These are phyloP conservation scores for Rugalucina vietnamica DNA, from an alignment of 2,888 invertebrate species.

Conservation along the genomic window DNA sequence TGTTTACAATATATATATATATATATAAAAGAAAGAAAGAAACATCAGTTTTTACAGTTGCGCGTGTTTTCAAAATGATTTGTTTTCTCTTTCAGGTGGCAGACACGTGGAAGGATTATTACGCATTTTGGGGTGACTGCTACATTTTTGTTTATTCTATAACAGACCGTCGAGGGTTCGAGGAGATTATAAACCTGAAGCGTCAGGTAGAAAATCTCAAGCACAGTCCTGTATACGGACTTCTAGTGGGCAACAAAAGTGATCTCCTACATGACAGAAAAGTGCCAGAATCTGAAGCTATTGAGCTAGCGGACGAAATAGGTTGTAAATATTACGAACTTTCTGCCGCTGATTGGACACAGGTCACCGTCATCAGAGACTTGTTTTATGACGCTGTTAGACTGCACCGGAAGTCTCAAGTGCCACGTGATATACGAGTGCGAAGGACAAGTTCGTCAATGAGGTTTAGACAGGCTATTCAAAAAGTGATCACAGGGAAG, in stretches of 20 bases:
- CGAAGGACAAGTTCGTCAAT: conserved; percentile 79
- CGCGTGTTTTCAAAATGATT: too few species aligned
- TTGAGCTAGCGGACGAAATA: conserved; percentile 77
- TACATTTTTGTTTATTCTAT: conserved; percentile 81
- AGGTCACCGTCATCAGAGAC: conserved; percentile 72
- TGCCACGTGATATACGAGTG: conserved; percentile 71
- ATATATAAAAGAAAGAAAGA: too few species aligned
- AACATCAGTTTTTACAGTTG: too few species aligned
- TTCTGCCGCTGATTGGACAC: conserved; percentile 82
- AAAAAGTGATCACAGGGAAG: conserved; percentile 78
- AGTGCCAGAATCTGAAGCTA: conserved; percentile 75
- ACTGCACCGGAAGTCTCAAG: conserved; percentile 72
- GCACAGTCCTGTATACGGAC: conserved; percentile 68
- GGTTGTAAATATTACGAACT: conserved; percentile 80
- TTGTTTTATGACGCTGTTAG: conserved; percentile 80
- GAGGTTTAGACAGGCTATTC: conserved; percentile 76
- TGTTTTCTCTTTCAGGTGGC: conserved; percentile 52
- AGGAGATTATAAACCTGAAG: conserved; percentile 73
- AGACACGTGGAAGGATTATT: conserved; percentile 75
- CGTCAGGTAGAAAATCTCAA: conserved; percentile 73
- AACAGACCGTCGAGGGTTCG: conserved; percentile 78
- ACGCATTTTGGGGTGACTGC: conserved; percentile 81
- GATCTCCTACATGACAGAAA: conserved; percentile 79
- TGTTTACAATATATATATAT: too few species aligned
- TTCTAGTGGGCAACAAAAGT: conserved; percentile 80